phyloP scores from a whole-genome alignment of 2,797 vertebrate species.

The Enteromius mattozi region DNA sequence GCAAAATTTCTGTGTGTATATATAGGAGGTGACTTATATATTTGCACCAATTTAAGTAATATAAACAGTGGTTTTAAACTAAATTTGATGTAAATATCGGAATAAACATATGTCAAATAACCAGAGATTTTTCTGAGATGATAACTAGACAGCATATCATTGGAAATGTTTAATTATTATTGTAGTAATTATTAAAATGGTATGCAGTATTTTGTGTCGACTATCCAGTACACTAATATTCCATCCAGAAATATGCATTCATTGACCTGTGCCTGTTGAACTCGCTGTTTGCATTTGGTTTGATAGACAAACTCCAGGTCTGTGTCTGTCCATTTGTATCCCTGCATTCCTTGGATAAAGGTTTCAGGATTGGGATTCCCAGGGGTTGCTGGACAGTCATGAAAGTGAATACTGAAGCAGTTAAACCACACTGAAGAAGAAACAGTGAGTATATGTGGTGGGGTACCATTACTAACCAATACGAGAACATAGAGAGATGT shows the following conservation, averaged over 20 bases:
- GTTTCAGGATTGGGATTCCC: constrained; percentile 47
- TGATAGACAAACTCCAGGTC: constrained; percentile 75
- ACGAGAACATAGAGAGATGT: neutral
- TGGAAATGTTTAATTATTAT: neutral
- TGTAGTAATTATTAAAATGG: neutral
- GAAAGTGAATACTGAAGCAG: constrained; percentile 1
- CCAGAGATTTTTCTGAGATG: neutral
- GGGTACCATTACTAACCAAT: neutral
- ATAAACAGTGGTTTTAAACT: neutral
- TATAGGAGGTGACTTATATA: neutral
- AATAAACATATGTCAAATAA: neutral
- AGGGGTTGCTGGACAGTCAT: constrained; percentile 14
- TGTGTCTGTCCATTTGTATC: constrained; percentile 64
- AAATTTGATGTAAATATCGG: neutral
- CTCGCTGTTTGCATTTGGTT: constrained; percentile 64
- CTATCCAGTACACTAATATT: neutral
- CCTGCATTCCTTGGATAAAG: constrained; percentile 77
- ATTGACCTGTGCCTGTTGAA: constrained; percentile 70
- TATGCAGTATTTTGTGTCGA: neutral
- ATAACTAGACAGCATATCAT: neutral
- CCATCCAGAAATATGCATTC: neutral
- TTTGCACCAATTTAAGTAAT: neutral
- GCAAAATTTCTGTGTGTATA: neutral
- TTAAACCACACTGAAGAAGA: neutral
- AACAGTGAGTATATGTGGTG: neutral